A percentile compares a stretch with the other conserved stretches of the same genome.
Conservation (phyloP, 53 echinoderm and acorn worm species). For the Holothuria scabra region DNA sequence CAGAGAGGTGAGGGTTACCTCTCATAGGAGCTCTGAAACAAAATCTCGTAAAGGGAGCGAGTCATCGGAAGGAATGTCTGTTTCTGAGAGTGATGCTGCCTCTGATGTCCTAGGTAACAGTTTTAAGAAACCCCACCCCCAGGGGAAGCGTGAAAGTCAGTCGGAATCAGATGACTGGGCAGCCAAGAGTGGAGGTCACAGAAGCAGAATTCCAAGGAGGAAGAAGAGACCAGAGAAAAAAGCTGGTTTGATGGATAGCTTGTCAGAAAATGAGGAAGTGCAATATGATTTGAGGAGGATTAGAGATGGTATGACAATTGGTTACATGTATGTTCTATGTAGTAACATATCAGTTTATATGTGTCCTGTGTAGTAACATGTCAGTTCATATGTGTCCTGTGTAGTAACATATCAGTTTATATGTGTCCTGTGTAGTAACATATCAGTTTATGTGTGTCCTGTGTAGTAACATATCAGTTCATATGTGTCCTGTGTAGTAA, state of each 20-base stretch:
- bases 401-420: too few relatives aligned
- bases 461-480: too few relatives aligned
- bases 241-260: conserved; percentile 63
- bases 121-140: neutral
- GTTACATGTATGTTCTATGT: too few relatives aligned
- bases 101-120: conserved; percentile 5
- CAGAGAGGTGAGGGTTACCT: conserved; percentile 27
- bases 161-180: conserved; percentile 78
- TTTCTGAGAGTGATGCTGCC: conserved; percentile 28
- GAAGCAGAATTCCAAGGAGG: conserved; percentile 64
- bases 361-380: too few relatives aligned
- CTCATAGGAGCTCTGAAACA: neutral
- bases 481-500: too few relatives aligned
- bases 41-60: neutral
- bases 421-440: too few relatives aligned
- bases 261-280: conserved; percentile 76
- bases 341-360: too few relatives aligned
- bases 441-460: too few relatives aligned
- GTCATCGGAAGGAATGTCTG: conserved; percentile 20
- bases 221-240: conserved; percentile 60
- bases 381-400: too few relatives aligned
- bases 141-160: conserved; percentile 67
- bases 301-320: conserved; percentile 26
- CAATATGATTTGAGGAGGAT: conserved; percentile 46
- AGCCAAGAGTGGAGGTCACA: conserved; percentile 44